Evolutionary conservation across 2,113 vertebrate species (phyloP).

Genomic region (Rousettus leschenaultii): DNA sequence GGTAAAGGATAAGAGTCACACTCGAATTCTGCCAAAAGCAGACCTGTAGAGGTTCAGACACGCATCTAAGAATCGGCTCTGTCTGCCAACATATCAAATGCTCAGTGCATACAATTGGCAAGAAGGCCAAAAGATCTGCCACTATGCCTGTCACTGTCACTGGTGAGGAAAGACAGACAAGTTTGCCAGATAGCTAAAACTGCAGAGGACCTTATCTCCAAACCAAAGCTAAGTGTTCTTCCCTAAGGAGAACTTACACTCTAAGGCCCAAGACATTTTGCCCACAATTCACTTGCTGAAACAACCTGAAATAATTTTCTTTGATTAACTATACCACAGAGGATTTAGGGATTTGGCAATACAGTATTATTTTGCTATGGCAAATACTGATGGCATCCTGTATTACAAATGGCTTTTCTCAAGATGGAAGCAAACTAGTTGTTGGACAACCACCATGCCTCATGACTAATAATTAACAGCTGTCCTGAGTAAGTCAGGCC

Average conservation of each 20-base stretch:
- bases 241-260: constrained; percentile 6
- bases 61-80: constrained; percentile 65
- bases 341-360: neutral
- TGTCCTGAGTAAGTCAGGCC: neutral
- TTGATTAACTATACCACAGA: neutral
- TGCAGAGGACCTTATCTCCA: neutral
- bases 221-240: constrained; percentile 28
- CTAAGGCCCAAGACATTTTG: neutral
- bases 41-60: constrained; percentile 75
- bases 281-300: constrained; percentile 4
- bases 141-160: constrained; percentile 62
- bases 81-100: constrained; percentile 68
- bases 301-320: constrained; percentile 19
- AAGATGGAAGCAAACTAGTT: constrained; percentile 14
- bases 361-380: neutral
- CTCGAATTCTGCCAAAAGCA: constrained; percentile 74
- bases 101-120: constrained; percentile 58
- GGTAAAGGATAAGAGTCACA: constrained; percentile 77
- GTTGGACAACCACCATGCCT: neutral
- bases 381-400: neutral
- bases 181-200: constrained; percentile 30
- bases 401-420: neutral
- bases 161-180: constrained; percentile 64
- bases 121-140: constrained; percentile 62
- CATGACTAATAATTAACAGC: neutral